Evolutionary conservation across 2,113 vertebrate genomes (phyloP), one percentile per base, ranked within the genome.

Genomic region (Arenaria interpres): DNA sequence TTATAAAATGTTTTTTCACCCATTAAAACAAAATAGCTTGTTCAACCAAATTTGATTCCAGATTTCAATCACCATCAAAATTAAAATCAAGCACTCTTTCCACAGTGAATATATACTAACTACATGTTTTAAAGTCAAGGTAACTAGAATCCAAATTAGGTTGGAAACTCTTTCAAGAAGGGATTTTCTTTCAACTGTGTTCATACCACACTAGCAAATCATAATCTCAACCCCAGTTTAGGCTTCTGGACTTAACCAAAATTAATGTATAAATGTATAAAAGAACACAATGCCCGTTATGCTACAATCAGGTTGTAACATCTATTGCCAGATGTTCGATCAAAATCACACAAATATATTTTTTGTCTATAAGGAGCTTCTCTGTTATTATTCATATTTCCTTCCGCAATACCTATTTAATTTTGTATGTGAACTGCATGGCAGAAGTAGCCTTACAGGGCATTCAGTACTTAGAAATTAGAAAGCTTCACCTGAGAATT

Each of bases 341-440:
- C 23, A 63, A 80, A 74, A 64, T 41, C 37, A 90, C 37, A 82
- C n/a, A 48, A 37, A 12, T 7, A 2, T 9, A 6, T 3, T 16
- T 14, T 28, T 21, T 48, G 5, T 45, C 71, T 37, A 27, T 63
- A 63, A 66, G 4, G 8, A 73, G 9, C n/a, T 60, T 62, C 51
- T 82, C 54, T 32, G 62, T 60, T 35, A n/a, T 43, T 68, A 37
- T 15, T 32, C 19, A 21, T 1, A 0, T 33, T 74, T 56, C 23
- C 72, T 75, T 82, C 69, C 45, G 48, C 13, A 3, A 50, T 17
- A 39, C 10, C 14, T 20, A 14, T 46, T 89, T 21, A 7, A 63
- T 7, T 59, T 92, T 51, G 10, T 39, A 0, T 33, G 53, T 37
- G 14, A 84, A 23, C 15, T 1, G 1, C 67, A n/a, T 0, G 0